These are phyloP conservation scores for Tragelaphus scriptus DNA, from an alignment of 2,113 vertebrate species.

Conservation along the genomic window DNA sequence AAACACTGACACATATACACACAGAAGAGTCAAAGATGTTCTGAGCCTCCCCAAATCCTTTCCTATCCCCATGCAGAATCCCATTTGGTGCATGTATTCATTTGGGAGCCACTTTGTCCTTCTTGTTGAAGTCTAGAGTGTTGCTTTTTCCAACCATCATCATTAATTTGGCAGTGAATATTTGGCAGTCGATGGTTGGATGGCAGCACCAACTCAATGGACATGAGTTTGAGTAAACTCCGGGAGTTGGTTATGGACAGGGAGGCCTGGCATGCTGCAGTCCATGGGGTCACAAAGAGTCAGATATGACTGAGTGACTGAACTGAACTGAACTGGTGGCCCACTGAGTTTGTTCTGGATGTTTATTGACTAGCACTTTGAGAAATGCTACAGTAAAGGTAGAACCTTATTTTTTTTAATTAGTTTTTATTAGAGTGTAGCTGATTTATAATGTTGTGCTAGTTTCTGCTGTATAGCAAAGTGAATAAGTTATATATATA, in stretches of 20 bases:
- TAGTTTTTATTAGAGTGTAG: neutral
- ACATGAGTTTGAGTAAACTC: neutral
- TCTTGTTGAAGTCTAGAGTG: neutral
- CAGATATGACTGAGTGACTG: neutral
- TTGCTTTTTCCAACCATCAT: neutral
- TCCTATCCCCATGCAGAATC: neutral
- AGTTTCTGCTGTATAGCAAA: neutral
- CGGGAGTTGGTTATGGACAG: neutral
- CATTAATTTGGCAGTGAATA: neutral
- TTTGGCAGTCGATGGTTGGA: neutral
- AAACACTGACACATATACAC: neutral
- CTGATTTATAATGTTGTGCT: neutral
- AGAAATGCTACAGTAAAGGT: neutral
- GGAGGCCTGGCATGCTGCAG: neutral
- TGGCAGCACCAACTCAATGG: neutral
- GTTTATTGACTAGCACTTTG: neutral
- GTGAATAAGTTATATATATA: neutral
- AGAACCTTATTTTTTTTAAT: neutral
- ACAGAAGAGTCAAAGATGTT: neutral
- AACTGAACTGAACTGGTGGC: neutral
- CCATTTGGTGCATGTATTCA: neutral
- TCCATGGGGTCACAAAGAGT: neutral
- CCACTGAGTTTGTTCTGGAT: neutral
- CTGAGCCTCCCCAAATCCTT: too few relatives aligned
- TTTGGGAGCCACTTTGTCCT: neutral